Base-by-base conservation (phyloP, 2,113 vertebrate genomes). In the Microcebus griseorufus region DNA sequence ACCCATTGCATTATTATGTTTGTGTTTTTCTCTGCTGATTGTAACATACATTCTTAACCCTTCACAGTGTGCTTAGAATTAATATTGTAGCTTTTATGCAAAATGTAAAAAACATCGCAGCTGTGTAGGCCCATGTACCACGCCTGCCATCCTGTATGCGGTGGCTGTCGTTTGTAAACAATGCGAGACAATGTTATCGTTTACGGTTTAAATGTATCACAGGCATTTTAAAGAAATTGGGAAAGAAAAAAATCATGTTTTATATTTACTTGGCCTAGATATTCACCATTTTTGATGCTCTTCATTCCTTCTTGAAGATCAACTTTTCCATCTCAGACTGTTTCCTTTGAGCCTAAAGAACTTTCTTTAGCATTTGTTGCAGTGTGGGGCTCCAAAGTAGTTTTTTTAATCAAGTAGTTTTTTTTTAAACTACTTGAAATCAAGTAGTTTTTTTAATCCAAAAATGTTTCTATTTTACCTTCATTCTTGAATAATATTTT, bases 281-380 rank as follows among this genome's bases (percentile, higher is more conserved):
- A 73, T n/a, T 87, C 95, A 64, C 9, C 53, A 58, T 83, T 85
- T 88, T 73, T 93, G 2, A 76, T 90, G 32, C 3, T 90, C 85
- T 94, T 85, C 27, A 51, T 39, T 70, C 51, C n/a, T 80, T 92
- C 80, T 42, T 90, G 39, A 96, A 96, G 42, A 95, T 69, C 27
- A 37, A 53, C 29, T 94, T 95, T 96, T 37, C 69, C 64, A 72
- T 79, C 32, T 88, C 29, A 13, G 62, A 42, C 60, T 13, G 72
- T 70, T 90, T 80, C n/a, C 13, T 70, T 70, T 58, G 55, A 64
- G 34, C 55, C 93, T 96, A 65, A 79, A 81, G 60, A 84, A 79
- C 13, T 72, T 85, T 60, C 39, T 83, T 27, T 48, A 53, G 32
- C 64, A 60, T 75, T 88, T 95, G 42, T 60, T 72, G 11, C 45